Percentiles rank a stretch among this genome's conserved stretches.
Conservation (phyloP, 2,113 vertebrate species). For the Leucoraja erinaceus region DNA sequence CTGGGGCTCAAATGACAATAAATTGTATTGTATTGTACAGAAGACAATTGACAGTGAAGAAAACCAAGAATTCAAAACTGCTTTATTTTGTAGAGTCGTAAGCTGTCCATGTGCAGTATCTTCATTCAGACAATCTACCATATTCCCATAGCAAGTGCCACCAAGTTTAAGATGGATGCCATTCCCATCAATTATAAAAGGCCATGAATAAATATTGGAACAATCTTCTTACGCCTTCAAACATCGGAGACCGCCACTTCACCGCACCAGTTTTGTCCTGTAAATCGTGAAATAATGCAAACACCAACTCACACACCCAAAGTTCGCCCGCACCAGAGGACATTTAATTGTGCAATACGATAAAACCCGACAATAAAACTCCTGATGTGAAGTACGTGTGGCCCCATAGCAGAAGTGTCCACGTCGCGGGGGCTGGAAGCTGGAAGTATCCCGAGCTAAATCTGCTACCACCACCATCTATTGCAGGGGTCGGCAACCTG, state of each 20-base stretch:
- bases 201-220: background rate
- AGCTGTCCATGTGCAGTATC: too few species aligned
- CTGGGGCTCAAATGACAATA: too few species aligned
- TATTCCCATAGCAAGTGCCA: too few species aligned
- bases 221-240: background rate
- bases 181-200: background rate
- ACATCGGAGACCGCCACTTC: background rate
- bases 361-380: background rate
- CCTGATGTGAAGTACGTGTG: background rate
- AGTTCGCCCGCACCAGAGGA: background rate
- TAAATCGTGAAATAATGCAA: background rate
- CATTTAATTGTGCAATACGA: background rate
- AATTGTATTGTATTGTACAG: too few species aligned
- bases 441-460: too few species aligned
- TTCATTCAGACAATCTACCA: background rate
- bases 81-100: background rate
- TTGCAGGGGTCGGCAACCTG: too few species aligned
- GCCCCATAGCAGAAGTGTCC: too few species aligned
- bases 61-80: background rate
- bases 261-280: background rate
- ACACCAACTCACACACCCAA: background rate
- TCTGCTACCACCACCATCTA: too few species aligned
- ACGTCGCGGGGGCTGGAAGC: too few species aligned
- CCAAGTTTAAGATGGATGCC: background rate
- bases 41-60: background rate